phyloP scores from a whole-genome alignment of 2,888 invertebrate species.

The Clepsis dumicolana region DNA sequence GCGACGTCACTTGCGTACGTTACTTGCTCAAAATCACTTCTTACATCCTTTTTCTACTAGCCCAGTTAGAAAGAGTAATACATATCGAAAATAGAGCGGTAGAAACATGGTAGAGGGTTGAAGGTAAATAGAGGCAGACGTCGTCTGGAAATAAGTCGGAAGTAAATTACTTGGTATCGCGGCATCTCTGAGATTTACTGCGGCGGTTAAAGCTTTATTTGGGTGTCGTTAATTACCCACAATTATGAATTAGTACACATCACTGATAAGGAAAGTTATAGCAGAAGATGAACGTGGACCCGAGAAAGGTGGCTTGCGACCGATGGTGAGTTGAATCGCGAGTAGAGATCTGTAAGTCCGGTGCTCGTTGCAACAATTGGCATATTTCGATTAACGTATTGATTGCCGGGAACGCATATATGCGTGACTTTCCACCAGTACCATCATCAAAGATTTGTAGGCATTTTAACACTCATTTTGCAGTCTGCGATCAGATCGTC shows the following conservation, averaged over 20 bases:
- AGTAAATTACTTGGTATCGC: constrained; percentile 65
- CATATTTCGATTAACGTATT: no score
- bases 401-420: no score
- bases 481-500: no score
- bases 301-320: no score
- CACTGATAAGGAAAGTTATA: background rate
- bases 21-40: background rate
- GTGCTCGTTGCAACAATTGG: no score
- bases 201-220: constrained; percentile 23
- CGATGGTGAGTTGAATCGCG: background rate
- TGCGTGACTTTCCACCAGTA: no score
- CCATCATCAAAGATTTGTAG: no score
- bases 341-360: no score
- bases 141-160: constrained; percentile 53
- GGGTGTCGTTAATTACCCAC: constrained; percentile 11
- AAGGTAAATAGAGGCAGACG: background rate
- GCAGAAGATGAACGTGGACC: no score
- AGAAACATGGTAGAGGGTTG: background rate
- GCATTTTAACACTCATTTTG: no score
- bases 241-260: constrained; percentile 10
- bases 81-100: background rate
- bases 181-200: constrained; percentile 34
- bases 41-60: background rate
- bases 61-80: background rate
- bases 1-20: background rate